Conservation (phyloP, 2,113 vertebrate species). For the Puntigrus tetrazona region DNA sequence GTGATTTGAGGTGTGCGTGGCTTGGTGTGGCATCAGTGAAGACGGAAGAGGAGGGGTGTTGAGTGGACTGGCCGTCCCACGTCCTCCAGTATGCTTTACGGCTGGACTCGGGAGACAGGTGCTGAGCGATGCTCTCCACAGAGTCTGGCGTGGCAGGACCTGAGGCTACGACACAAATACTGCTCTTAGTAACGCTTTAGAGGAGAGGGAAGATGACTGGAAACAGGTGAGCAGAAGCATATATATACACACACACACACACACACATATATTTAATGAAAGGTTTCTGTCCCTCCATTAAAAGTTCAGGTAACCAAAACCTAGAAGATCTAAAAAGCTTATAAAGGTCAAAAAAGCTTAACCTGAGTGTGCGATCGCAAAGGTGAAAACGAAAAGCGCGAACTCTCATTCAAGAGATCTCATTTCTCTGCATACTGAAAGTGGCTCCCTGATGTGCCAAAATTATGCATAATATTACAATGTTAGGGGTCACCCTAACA, state of each 20-base stretch:
- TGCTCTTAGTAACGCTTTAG: neutral
- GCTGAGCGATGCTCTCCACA: conserved; percentile 87
- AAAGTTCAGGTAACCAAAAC: neutral
- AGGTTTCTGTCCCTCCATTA: neutral
- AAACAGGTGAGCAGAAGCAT: neutral
- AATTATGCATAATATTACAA: too few species aligned
- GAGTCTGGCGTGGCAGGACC: conserved; percentile 96
- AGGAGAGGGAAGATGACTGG: neutral
- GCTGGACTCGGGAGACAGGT: conserved; percentile 92
- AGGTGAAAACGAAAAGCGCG: too few species aligned
- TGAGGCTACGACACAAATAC: conserved; percentile 75
- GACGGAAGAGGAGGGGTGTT: conserved; percentile 84
- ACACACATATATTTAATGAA: too few species aligned
- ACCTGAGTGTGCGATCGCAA: too few species aligned
- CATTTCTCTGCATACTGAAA: too few species aligned
- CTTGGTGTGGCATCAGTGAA: conserved; percentile 84
- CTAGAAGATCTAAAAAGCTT: neutral
- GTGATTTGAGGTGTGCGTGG: conserved; percentile 90
- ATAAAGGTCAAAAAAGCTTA: too few species aligned
- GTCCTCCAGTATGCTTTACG: conserved; percentile 93
- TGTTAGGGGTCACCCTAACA: too few species aligned
- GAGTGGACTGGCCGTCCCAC: conserved; percentile 86
- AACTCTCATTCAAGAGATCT: too few species aligned
- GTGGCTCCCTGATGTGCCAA: too few species aligned
- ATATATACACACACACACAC: too few species aligned